Conservation (phyloP, 2,113 vertebrate genomes). For the Heterochromis multidens region DNA sequence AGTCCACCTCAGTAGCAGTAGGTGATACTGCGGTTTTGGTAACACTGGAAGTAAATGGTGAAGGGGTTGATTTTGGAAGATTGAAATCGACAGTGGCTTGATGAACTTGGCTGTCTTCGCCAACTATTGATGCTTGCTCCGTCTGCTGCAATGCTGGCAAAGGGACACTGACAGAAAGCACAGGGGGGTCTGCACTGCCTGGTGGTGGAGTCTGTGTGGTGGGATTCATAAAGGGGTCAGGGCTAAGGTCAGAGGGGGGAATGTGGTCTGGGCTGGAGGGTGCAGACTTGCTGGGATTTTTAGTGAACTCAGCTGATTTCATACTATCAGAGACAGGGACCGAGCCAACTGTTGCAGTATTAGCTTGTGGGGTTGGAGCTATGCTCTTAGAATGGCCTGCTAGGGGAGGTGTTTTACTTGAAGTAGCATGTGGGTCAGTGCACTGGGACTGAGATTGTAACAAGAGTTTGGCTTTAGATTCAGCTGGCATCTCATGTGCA, state of each 20-base stretch:
- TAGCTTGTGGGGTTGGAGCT: conserved; percentile 34
- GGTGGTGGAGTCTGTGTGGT: conserved; percentile 44
- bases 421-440: conserved; percentile 21
- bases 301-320: conserved; percentile 24
- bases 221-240: conserved; percentile 61
- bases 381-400: conserved; percentile 28
- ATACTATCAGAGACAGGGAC: conserved; percentile 7
- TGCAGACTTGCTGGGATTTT: conserved; percentile 39
- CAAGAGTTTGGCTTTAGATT: conserved; percentile 36
- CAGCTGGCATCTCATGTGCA: conserved; percentile 32
- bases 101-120: conserved; percentile 35
- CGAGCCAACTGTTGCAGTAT: conserved; percentile 1
- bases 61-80: conserved; percentile 12
- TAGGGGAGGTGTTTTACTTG: conserved; percentile 35
- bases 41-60: conserved; percentile 37
- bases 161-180: conserved; percentile 60
- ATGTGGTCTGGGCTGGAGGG: conserved; percentile 65
- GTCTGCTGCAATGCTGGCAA: conserved; percentile 17
- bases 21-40: conserved; percentile 38
- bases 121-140: conserved; percentile 3
- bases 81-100: not conserved
- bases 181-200: conserved; percentile 58
- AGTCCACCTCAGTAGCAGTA: conserved; percentile 23
- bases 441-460: conserved; percentile 49
- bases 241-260: conserved; percentile 66